Conservation (phyloP, 2,888 invertebrate genomes). For the Sphaeridia pumilis region DNA sequence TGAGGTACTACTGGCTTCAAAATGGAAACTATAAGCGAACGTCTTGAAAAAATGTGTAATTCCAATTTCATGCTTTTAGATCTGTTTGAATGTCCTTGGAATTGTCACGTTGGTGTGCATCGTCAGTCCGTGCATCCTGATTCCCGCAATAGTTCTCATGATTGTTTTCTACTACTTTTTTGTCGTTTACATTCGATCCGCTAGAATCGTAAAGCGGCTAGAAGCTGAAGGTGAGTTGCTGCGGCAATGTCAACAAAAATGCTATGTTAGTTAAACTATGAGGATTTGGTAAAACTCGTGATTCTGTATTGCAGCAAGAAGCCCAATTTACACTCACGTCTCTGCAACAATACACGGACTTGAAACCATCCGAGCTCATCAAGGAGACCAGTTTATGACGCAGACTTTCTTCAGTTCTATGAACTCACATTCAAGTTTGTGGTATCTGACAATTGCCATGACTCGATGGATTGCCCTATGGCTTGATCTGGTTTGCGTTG, state of each 20-base stretch:
- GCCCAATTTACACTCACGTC: conserved; percentile 36
- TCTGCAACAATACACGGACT: conserved; percentile 38
- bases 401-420: conserved; percentile 57
- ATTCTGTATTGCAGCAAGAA: conserved; percentile 38
- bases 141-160: conserved; percentile 39
- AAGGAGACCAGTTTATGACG: conserved; percentile 62
- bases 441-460: conserved; percentile 77
- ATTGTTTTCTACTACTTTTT: conserved; percentile 41
- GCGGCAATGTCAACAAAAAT: conserved; percentile 2
- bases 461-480: conserved; percentile 88
- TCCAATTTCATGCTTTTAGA: conserved; percentile 5
- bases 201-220: conserved; percentile 43
- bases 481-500: conserved; percentile 55
- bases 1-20: conserved; percentile 17
- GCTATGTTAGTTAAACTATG: neutral
- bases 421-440: conserved; percentile 46
- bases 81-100: conserved; percentile 38
- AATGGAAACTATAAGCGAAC: neutral
- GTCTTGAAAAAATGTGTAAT: too few relatives aligned
- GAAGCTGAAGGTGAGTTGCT: conserved; percentile 41
- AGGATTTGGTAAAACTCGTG: neutral
- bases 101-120: conserved; percentile 26
- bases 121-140: conserved; percentile 30
- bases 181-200: conserved; percentile 42
- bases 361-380: conserved; percentile 44